Evolutionary conservation across 2,113 vertebrate species (phyloP).

Genomic region (Hucho hucho): DNA sequence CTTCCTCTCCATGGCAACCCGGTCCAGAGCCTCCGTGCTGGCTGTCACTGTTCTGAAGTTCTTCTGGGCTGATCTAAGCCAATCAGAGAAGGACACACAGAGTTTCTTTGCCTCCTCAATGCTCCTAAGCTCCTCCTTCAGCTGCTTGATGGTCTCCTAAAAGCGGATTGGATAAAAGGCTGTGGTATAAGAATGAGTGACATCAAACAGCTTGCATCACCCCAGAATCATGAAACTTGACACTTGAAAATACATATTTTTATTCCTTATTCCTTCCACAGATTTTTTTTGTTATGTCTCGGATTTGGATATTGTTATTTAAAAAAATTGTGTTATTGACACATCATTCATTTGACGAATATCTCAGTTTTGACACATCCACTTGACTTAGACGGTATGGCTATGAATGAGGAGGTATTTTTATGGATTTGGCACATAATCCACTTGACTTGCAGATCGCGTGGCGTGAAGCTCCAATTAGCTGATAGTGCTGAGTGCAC

Average conservation of each 20-base stretch:
- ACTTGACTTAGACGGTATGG: conserved; percentile 60
- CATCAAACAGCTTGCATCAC: too few relatives aligned
- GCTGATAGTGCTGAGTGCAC: conserved; percentile 65
- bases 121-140: conserved; percentile 88
- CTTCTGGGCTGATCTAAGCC: conserved; percentile 81
- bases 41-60: conserved; percentile 78
- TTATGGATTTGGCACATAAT: conserved; percentile 58
- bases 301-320: neutral
- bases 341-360: neutral
- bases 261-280: too few relatives aligned
- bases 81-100: conserved; percentile 82
- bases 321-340: neutral
- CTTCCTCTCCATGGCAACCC: conserved; percentile 83
- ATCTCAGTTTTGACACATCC: conserved; percentile 41
- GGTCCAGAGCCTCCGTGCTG: conserved; percentile 79
- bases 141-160: conserved; percentile 89
- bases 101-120: conserved; percentile 85
- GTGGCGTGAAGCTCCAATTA: conserved; percentile 72
- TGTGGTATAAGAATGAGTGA: too few relatives aligned
- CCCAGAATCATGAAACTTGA: too few relatives aligned
- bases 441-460: conserved; percentile 69
- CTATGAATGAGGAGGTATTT: conserved; percentile 27
- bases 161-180: conserved; percentile 3
- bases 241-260: too few relatives aligned
- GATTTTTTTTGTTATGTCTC: neutral